Conservation (phyloP, 2,113 vertebrate species). For the Dasyurus viverrinus region DNA sequence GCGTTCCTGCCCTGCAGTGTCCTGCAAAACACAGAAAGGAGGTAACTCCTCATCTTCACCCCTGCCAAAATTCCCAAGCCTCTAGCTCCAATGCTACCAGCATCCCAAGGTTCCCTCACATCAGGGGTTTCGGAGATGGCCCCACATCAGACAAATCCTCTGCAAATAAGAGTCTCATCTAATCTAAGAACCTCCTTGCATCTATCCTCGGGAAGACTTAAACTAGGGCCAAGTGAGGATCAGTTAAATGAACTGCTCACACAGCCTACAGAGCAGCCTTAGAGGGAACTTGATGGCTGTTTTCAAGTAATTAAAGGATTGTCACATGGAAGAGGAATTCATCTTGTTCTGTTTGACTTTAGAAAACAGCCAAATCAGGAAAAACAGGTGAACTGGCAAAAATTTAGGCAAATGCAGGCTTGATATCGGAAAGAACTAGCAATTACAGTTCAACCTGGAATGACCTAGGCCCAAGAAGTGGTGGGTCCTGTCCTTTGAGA, state of each 20-base stretch:
- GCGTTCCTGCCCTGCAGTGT: constrained; percentile 97
- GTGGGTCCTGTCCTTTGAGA: neutral
- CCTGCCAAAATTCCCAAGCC: neutral
- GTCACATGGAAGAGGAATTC: neutral
- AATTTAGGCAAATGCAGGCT: neutral
- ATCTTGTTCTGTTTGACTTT: neutral
- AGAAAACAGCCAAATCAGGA: neutral
- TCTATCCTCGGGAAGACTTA: neutral
- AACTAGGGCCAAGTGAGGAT: neutral
- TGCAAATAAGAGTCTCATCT: neutral
- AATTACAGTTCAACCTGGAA: neutral
- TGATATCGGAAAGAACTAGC: neutral
- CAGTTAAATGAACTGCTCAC: neutral
- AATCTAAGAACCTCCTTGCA: neutral
- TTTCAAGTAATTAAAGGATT: neutral
- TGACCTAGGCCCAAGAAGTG: neutral
- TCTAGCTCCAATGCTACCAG: neutral
- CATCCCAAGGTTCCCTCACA: neutral
- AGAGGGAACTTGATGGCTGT: neutral
- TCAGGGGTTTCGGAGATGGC: neutral
- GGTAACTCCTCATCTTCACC: neutral
- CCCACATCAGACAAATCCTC: neutral
- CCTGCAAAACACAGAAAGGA: constrained; percentile 82
- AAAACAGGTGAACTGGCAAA: neutral
- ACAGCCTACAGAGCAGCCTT: neutral